Base-by-base conservation (phyloP, 2,888 invertebrate genomes). In the Clusia tigrina region DNA sequence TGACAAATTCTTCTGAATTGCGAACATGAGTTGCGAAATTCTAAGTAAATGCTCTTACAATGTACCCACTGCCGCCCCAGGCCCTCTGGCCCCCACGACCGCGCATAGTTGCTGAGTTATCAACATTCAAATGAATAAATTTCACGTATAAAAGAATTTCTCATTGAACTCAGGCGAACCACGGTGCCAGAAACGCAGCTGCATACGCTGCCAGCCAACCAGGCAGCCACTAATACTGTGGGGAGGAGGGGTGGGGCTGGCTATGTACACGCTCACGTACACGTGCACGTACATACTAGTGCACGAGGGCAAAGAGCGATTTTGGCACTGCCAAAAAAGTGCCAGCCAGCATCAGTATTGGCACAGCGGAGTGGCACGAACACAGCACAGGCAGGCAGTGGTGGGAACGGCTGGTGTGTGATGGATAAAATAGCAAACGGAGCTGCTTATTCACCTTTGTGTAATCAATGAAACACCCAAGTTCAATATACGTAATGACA, bases 371-470 rank as follows among this genome's bases (percentile, higher is more conserved):
- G n/a, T n/a, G n/a, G n/a, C n/a, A n/a, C n/a, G 12, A 42, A n/a
- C 42, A 42, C 42, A n/a, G n/a, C 6, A 42, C 3, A n/a, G 12
- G 42, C 42, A 42, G 32, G 32, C 32, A 42, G 48, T 9, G 22
- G 42, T 3, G 12, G 3, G n/a, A 5, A 22, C 22, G 18, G 5
- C 15, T 48, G 48, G 48, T 5, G 15, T 3, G 20, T 6, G 42
- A 42, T 42, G n/a, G 42, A 42, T 42, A 17, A 42, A n/a, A 42
- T 42, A 17, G n/a, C 42, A 38, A 54, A 53, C 67, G 74, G 78
- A 78, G 71, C 67, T 71, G 79, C 77, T 71, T 72, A 78, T 77
- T 78, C 78, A 78, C 76, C 77, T 78, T 77, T 78, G 72, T 77
- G 78, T 74, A 78, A 77, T 77, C 79, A 78, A 76, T 74, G 77